These are phyloP conservation scores for Gymnothorax reevesii DNA, from an alignment of 2,797 vertebrate genomes.

Conservation along the genomic window DNA sequence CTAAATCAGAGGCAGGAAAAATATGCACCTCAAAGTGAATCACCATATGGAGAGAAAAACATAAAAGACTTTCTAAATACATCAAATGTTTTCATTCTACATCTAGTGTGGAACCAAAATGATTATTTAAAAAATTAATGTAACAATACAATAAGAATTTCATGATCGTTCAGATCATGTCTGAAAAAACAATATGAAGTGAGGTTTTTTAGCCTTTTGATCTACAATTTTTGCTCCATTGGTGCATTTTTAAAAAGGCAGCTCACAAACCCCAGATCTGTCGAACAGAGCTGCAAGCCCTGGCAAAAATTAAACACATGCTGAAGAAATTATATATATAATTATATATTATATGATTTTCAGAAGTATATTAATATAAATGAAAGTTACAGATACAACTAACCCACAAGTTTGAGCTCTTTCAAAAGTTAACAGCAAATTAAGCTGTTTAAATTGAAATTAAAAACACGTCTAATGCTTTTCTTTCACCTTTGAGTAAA, in stretches of 20 bases:
- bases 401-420: constrained; percentile 18
- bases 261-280: neutral
- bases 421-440: constrained; percentile 9
- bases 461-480: constrained; percentile 13
- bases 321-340: no score
- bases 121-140: neutral
- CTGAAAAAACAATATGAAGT: neutral
- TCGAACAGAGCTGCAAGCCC: neutral
- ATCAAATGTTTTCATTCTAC: neutral
- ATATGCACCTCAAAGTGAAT: neutral
- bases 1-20: constrained; percentile 2
- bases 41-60: constrained; percentile 10
- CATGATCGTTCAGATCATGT: neutral
- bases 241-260: neutral
- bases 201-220: neutral
- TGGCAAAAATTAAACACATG: neutral
- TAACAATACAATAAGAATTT: neutral
- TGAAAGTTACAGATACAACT: constrained; percentile 2
- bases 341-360: neutral
- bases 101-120: neutral
- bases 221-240: neutral
- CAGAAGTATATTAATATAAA: constrained; percentile 19
- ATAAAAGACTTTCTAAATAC: neutral
- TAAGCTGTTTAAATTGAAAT: constrained; percentile 2
- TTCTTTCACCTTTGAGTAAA: neutral